Percentiles rank a stretch among this genome's conserved stretches.
These are phyloP conservation scores for Apostichopus leukothele DNA, from an alignment of 53 echinoderm and acorn worm species.

Conservation along the genomic window DNA sequence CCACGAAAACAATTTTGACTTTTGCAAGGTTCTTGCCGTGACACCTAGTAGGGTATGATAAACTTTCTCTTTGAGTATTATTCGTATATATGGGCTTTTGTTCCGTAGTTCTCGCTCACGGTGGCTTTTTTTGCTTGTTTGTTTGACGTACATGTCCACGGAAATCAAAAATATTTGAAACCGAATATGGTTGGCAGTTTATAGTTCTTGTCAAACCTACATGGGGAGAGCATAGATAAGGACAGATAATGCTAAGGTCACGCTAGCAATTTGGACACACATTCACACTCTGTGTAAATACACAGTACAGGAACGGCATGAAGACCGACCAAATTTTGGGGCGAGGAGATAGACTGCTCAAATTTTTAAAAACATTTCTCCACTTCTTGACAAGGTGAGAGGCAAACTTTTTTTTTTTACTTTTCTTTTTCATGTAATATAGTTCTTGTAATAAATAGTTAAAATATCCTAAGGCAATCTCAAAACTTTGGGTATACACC, in stretches of 20 bases:
- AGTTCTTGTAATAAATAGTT: no score
- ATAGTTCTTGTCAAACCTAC: slow-evolving; percentile 12
- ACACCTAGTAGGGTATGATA: slow-evolving; percentile 7
- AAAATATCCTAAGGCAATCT: no score
- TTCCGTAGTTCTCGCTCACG: neutral
- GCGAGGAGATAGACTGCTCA: neutral
- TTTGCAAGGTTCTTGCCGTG: slow-evolving; percentile 9
- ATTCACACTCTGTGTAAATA: neutral
- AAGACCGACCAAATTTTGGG: neutral
- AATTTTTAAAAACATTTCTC: neutral
- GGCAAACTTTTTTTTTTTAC: neutral
- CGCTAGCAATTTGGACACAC: slow-evolving; percentile 26
- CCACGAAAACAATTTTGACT: slow-evolving; percentile 15
- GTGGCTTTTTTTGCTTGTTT: neutral
- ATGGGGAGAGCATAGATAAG: neutral
- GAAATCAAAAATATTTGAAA: slow-evolving; percentile 36
- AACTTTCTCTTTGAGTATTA: neutral
- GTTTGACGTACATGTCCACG: slow-evolving; percentile 31
- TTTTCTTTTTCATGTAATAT: neutral
- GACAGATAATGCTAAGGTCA: slow-evolving; percentile 34
- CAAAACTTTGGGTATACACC: no score
- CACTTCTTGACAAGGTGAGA: neutral
- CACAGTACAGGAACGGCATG: neutral
- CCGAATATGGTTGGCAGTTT: slow-evolving; percentile 3
- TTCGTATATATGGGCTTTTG: neutral